Conservation (phyloP, 2,888 invertebrate species). For the Harpalus rubripes region DNA sequence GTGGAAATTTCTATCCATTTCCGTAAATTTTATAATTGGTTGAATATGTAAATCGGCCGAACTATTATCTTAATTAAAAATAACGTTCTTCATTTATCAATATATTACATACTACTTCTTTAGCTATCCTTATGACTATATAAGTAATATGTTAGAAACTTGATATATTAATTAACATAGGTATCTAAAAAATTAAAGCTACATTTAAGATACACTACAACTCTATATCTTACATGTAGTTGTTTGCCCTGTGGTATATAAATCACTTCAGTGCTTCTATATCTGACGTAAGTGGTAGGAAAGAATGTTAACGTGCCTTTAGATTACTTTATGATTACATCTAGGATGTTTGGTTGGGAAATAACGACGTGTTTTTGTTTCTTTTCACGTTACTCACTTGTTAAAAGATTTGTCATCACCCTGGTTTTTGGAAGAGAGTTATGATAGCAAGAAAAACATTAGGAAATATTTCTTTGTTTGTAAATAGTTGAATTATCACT, state of each 20-base stretch:
- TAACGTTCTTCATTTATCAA: neutral
- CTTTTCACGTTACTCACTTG: conserved; percentile 13
- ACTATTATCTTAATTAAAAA: too few relatives aligned
- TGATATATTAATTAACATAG: conserved; percentile 1
- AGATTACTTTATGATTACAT: conserved; percentile 56
- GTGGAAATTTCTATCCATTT: too few relatives aligned
- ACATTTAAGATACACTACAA: neutral
- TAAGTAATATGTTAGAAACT: neutral
- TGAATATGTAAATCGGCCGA: too few relatives aligned
- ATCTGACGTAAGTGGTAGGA: conserved; percentile 37
- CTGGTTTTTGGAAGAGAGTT: neutral
- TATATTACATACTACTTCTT: neutral
- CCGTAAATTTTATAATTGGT: too few relatives aligned
- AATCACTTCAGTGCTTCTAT: conserved; percentile 12
- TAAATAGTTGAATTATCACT: too few relatives aligned
- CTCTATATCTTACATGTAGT: neutral
- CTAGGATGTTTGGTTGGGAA: conserved; percentile 27
- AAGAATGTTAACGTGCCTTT: conserved; percentile 44
- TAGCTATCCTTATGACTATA: neutral
- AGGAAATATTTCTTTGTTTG: too few relatives aligned
- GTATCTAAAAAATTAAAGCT: neutral
- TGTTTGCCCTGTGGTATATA: neutral
- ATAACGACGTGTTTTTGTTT: conserved; percentile 27
- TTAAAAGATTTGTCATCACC: conserved; percentile 9
- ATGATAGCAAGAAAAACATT: neutral